Percentiles rank a stretch among this genome's conserved stretches.
These are phyloP conservation scores for Coelogynopora nodosa DNA, from an alignment of 2,888 invertebrate genomes.

Conservation along the genomic window DNA sequence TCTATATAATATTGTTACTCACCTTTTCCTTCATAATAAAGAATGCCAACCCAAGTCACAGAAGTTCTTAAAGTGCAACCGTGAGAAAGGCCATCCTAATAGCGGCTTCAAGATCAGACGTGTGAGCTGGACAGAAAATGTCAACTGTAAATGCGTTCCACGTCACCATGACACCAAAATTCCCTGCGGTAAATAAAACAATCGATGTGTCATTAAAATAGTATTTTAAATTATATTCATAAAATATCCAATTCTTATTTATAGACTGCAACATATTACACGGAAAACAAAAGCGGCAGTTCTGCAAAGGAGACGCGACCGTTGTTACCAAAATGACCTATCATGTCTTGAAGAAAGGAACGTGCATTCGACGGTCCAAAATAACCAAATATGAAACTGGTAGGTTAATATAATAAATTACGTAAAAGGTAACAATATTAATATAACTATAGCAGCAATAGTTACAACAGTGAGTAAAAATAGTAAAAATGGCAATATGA, in stretches of 20 bases:
- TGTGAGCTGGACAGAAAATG: conserved; percentile 31
- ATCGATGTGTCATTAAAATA: not conserved
- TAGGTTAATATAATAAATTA: no score
- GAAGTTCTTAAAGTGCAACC: not conserved
- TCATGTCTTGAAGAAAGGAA: not conserved
- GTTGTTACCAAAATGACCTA: conserved; percentile 19
- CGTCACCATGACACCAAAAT: not conserved
- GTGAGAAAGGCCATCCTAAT: not conserved
- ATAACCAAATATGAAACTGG: conserved; percentile 33
- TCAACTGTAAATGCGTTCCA: conserved; percentile 33
- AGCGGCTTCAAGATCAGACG: not conserved
- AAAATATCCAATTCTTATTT: not conserved
- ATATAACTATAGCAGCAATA: no score
- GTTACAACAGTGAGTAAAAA: no score
- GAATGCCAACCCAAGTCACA: not conserved
- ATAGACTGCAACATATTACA: conserved; percentile 38
- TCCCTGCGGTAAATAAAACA: conserved; percentile 29
- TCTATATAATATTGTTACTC: not conserved
- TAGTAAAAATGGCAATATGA: no score
- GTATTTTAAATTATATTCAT: not conserved
- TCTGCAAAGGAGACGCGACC: conserved; percentile 8
- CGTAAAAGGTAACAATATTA: no score
- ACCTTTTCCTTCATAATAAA: not conserved
- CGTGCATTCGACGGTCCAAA: conserved; percentile 26
- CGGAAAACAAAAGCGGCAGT: not conserved